Conservation (phyloP, 2,888 invertebrate species). For the Drosophila eohydei region DNA sequence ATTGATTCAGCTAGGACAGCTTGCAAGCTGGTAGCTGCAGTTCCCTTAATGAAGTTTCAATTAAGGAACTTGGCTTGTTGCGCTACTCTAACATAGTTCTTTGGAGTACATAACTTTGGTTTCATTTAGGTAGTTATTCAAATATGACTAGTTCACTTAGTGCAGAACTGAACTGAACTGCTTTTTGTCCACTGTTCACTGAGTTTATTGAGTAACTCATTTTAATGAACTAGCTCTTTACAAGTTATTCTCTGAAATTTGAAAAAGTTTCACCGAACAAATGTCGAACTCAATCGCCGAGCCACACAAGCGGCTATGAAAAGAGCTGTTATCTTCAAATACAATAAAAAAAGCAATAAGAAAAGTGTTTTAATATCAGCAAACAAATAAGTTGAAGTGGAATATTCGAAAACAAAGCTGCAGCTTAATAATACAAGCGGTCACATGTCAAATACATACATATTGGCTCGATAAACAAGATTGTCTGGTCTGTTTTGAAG, state of each 20-base stretch:
- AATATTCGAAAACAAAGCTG: background rate
- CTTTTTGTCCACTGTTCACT: background rate
- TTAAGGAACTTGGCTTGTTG: too few species aligned
- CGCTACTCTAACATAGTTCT: too few species aligned
- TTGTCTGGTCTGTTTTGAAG: conserved; percentile 1
- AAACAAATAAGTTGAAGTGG: conserved; percentile 1
- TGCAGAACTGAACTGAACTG: too few species aligned
- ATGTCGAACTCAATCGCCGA: background rate
- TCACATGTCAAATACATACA: background rate
- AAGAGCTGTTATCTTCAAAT: conserved; percentile 3
- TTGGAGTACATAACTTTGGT: too few species aligned
- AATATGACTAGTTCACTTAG: background rate
- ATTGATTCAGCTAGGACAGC: background rate
- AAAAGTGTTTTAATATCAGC: background rate
- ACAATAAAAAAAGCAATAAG: background rate
- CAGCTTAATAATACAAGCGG: background rate
- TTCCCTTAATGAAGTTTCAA: too few species aligned
- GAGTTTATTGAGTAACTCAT: background rate
- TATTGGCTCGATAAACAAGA: conserved; percentile 5
- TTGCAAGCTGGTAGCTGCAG: background rate
- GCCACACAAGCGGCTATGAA: background rate
- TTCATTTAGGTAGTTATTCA: too few species aligned
- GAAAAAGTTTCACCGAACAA: background rate
- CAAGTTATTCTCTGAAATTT: background rate
- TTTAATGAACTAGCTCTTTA: background rate